phyloP scores from a whole-genome alignment of 2,888 invertebrate genomes.

The Acleris cristana region DNA sequence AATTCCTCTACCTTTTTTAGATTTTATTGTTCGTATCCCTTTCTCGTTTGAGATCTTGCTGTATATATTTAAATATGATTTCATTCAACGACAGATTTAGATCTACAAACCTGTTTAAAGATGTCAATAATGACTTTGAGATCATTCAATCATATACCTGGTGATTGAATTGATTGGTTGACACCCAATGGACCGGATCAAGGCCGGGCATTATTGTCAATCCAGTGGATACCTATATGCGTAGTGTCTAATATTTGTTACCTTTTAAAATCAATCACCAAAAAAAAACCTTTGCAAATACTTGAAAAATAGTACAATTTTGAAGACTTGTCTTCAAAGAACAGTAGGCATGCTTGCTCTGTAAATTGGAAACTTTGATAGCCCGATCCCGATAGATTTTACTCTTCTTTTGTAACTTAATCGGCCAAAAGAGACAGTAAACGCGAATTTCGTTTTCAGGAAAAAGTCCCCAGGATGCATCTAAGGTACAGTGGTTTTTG shows the following conservation, averaged over 20 bases:
- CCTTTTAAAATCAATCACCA: background rate
- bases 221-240: constrained; percentile 11
- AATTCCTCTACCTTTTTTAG: too few relatives aligned
- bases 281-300: too few relatives aligned
- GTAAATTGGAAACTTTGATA: too few relatives aligned
- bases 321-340: too few relatives aligned
- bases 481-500: too few relatives aligned
- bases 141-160: constrained; percentile 31
- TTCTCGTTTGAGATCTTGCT: background rate
- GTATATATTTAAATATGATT: background rate
- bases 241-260: background rate
- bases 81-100: constrained; percentile 8
- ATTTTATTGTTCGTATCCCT: background rate
- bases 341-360: too few relatives aligned
- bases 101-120: constrained; percentile 20
- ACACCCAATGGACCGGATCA: constrained; percentile 26
- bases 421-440: too few relatives aligned
- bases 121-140: constrained; percentile 22
- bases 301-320: too few relatives aligned
- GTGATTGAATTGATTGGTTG: constrained; percentile 28
- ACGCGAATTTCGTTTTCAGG: too few relatives aligned
- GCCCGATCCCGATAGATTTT: too few relatives aligned
- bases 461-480: too few relatives aligned
- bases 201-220: constrained; percentile 23
- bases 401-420: too few relatives aligned